phyloP scores from a whole-genome alignment of 1,140 invertebrate species.

The Cydia strobilella region DNA sequence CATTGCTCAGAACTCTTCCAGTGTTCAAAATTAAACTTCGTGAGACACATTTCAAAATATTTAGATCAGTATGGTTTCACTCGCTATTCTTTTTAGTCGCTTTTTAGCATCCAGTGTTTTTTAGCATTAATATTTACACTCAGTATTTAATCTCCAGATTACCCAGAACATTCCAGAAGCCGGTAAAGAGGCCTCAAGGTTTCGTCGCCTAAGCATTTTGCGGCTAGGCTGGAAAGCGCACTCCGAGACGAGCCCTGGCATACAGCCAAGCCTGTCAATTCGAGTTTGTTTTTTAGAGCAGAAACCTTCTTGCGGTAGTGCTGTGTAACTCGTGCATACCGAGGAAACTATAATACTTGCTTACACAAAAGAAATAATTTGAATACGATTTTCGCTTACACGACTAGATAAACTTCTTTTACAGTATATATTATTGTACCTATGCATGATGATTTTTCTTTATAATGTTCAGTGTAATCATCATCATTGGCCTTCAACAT shows the following conservation, averaged over 20 bases:
- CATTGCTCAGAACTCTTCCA: no score
- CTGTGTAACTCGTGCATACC: background rate
- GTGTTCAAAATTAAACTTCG: no score
- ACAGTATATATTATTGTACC: background rate
- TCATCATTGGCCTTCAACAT: no score
- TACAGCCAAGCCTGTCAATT: conserved; percentile 21
- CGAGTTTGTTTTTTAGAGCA: conserved; percentile 31
- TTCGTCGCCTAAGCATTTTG: conserved; percentile 25
- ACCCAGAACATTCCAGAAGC: conserved; percentile 21
- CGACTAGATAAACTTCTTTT: background rate
- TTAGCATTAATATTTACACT: background rate
- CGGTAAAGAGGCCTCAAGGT: conserved; percentile 22
- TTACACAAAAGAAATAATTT: background rate
- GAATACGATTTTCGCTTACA: background rate
- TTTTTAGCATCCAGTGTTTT: no score
- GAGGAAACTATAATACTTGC: background rate
- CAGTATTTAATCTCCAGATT: conserved; percentile 12
- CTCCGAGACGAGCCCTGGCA: conserved; percentile 5
- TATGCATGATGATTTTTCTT: no score
- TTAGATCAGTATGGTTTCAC: no score
- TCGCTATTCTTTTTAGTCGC: no score
- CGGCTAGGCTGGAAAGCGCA: conserved; percentile 23
- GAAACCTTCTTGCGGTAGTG: conserved; percentile 18
- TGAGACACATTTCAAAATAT: no score
- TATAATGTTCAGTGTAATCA: no score